Evolutionary conservation across 2,888 invertebrate species (phyloP).

Genomic region (Galerucella calmariensis): DNA sequence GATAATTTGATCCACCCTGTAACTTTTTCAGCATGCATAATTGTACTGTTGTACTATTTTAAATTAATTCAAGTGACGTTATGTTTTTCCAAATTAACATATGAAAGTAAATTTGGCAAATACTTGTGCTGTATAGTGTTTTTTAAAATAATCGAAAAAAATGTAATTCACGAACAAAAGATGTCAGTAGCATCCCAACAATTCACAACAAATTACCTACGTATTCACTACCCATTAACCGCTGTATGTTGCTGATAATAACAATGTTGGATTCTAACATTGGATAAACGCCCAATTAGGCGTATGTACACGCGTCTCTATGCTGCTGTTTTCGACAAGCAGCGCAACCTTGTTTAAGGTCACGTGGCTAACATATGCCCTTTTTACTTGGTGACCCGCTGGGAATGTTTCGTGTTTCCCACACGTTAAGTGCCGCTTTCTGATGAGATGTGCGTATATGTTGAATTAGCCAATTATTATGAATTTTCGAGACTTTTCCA

Average conservation of each 20-base stretch:
- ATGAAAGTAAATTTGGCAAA: no score
- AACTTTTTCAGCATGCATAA: no score
- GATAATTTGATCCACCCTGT: no score
- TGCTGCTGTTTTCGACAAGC: conserved; percentile 54
- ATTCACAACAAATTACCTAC: conserved; percentile 41
- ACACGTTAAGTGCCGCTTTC: conserved; percentile 59
- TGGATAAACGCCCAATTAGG: conserved; percentile 52
- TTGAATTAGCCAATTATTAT: conserved; percentile 5
- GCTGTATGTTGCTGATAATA: conserved; percentile 36
- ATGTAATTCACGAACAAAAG: background rate
- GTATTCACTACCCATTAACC: conserved; percentile 44
- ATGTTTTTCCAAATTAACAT: no score
- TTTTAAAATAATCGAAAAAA: background rate
- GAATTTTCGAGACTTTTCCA: no score
- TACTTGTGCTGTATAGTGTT: no score
- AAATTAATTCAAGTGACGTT: no score
- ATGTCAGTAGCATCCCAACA: conserved; percentile 9
- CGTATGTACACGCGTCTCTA: conserved; percentile 51
- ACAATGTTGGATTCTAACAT: conserved; percentile 35
- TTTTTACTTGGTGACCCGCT: conserved; percentile 50
- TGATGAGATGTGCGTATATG: conserved; percentile 43
- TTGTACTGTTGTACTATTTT: no score
- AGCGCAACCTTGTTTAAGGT: conserved; percentile 52
- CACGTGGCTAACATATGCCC: conserved; percentile 55
- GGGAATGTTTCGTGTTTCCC: conserved; percentile 60